Conservation (phyloP, 1,140 invertebrate genomes). For the Camponotus vicinus region DNA sequence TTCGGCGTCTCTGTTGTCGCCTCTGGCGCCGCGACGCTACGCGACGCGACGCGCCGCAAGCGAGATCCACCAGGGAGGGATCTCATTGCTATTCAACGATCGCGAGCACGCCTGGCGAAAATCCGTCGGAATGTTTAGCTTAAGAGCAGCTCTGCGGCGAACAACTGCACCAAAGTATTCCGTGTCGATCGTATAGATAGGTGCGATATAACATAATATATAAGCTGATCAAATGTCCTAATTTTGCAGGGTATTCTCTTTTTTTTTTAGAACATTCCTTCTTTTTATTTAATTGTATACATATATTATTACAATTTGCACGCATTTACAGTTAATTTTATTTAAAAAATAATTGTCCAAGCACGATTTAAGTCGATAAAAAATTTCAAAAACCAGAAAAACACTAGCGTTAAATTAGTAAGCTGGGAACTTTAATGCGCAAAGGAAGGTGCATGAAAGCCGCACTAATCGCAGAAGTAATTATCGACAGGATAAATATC, state of each 20-base stretch:
- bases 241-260: neutral
- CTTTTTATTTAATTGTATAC: neutral
- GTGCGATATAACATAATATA: neutral
- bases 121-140: conserved; percentile 63
- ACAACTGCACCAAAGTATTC: conserved; percentile 25
- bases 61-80: conserved; percentile 14
- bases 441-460: conserved; percentile 9
- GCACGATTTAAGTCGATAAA: neutral
- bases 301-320: no score
- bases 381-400: neutral
- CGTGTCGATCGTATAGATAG: conserved; percentile 1
- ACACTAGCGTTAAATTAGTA: conserved; percentile 18
- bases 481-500: conserved; percentile 58
- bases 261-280: neutral
- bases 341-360: neutral
- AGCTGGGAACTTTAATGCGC: conserved; percentile 1
- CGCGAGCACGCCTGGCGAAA: conserved; percentile 33
- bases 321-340: neutral
- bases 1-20: conserved; percentile 13
- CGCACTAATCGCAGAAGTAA: conserved; percentile 51
- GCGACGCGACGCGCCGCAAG: neutral
- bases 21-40: neutral
- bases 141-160: conserved; percentile 45
- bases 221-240: neutral
- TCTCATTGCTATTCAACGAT: conserved; percentile 48